These are phyloP conservation scores for Ornithoptera alexandrae DNA, from an alignment of 2,888 invertebrate genomes.

Conservation along the genomic window DNA sequence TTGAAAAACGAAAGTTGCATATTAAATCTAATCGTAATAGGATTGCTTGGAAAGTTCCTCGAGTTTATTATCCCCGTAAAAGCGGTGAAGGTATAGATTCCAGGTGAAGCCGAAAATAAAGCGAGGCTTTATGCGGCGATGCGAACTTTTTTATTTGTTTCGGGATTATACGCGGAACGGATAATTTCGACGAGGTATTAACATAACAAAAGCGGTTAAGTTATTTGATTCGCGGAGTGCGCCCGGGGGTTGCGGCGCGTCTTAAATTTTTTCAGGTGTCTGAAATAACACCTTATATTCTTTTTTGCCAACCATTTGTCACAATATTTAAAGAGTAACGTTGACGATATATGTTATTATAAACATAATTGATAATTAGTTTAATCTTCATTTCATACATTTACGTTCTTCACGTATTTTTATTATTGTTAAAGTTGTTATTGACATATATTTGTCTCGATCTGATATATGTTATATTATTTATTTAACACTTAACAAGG, in stretches of 20 bases:
- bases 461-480: too few species aligned
- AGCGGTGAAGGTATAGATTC: constrained; percentile 26
- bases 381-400: too few species aligned
- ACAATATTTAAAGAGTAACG: not conserved
- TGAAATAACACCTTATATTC: constrained; percentile 53
- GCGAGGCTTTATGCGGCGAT: constrained; percentile 34
- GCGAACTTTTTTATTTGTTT: constrained; percentile 51
- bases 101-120: constrained; percentile 33
- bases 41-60: constrained; percentile 18
- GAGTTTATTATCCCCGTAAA: constrained; percentile 26
- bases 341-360: too few species aligned
- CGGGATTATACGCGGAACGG: constrained; percentile 59
- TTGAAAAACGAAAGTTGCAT: constrained; percentile 10
- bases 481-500: too few species aligned
- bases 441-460: too few species aligned
- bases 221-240: constrained; percentile 63
- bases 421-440: too few species aligned
- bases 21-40: constrained; percentile 13
- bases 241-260: constrained; percentile 39
- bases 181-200: constrained; percentile 68
- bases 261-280: constrained; percentile 60
- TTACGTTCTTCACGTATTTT: too few species aligned
- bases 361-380: too few species aligned
- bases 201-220: constrained; percentile 73
- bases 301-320: constrained; percentile 37